Base-by-base conservation (phyloP, 2,113 vertebrate species). In the Sciurus niger region DNA sequence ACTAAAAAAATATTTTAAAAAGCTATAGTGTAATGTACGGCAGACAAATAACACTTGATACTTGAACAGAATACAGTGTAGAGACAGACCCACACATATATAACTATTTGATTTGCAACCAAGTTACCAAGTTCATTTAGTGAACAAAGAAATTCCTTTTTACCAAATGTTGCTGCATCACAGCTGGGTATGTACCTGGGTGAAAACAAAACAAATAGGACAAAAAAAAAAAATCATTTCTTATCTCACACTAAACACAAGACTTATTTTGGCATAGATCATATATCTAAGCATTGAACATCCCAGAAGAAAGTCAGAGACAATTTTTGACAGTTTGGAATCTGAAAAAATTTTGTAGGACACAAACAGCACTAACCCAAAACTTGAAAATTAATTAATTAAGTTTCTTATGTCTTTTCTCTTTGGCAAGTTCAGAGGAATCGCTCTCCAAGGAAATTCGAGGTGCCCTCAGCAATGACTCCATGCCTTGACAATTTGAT, bases 221-320 rank as follows among this genome's bases (percentile, higher is more conserved):
- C n/a, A 63, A 63, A 74, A 16, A 0, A 16, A 0, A 68, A 0
- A 68, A 68, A 7, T 40, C 20, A 51, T 65, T 37, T 40, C 8
- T 14, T 74, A 40, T 83, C 60, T 83, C 30, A 55, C 30, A n/a
- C 10, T 73, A 65, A 78, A 43, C 30, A 72, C n/a, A 79, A 72
- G 76, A 78, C 18, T 72, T 70, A 72, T 65, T 84, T 94, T 96
- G 70, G 84, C 37, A 82, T 48, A n/a, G 40, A 70, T 72, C 51
- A 60, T n/a, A 37, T 34, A 65, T 24, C 53, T 70, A 65, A 77
- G 63, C 14, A 82, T 68, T 68, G 74, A 87, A 40, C 60, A 40
- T n/a, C 25, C 25, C 67, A 60, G 22, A 46, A 78, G n/a, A 74
- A 67, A 67, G 80, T 1, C 79, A 48, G 24, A 92, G 25, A 70